These are phyloP conservation scores for Poecilia picta DNA, from an alignment of 2,797 vertebrate genomes.

Conservation along the genomic window DNA sequence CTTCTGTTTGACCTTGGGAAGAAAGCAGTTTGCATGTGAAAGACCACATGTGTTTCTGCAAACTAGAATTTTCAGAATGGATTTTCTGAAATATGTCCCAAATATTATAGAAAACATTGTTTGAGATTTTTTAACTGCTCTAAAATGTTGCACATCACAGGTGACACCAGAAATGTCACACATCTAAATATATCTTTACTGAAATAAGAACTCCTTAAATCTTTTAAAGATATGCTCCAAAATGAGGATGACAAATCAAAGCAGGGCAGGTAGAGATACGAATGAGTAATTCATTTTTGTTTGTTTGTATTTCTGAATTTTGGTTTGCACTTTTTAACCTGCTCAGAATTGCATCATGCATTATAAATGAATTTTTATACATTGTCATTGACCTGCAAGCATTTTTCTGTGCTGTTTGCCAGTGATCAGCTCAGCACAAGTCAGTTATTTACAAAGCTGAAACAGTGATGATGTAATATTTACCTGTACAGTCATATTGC, in stretches of 20 bases:
- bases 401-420: constrained; percentile 4
- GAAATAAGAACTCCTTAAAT: not conserved
- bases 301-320: not conserved
- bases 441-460: constrained; percentile 5
- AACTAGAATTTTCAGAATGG: not conserved
- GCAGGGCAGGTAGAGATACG: not conserved
- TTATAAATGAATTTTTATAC: not conserved
- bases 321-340: not conserved
- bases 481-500: constrained; percentile 9
- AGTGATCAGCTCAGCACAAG: not conserved
- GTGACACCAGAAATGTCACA: not conserved
- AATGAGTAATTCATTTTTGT: not conserved
- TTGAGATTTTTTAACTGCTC: not conserved
- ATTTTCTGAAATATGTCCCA: not conserved
- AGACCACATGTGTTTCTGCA: not conserved
- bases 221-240: not conserved
- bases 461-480: constrained; percentile 39
- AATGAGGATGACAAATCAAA: not conserved
- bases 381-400: not conserved
- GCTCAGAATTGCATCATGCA: not conserved
- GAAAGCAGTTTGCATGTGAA: not conserved
- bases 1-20: not conserved
- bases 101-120: not conserved
- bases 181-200: not conserved
- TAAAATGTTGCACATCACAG: not conserved